These are phyloP conservation scores for Brachynemurus nebulosus DNA, from an alignment of 2,888 invertebrate genomes.

Conservation along the genomic window DNA sequence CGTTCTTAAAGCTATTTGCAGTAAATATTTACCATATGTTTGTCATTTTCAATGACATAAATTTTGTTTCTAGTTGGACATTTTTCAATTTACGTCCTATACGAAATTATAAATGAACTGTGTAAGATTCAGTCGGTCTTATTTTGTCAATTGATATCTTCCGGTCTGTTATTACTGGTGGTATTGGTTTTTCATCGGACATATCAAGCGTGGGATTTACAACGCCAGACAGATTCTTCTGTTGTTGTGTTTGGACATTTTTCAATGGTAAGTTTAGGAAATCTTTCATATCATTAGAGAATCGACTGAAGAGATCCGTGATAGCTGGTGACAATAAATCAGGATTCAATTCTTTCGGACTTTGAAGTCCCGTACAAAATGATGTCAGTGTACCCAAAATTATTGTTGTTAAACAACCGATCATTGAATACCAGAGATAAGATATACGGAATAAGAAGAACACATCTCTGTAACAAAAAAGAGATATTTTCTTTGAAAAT, in stretches of 20 bases:
- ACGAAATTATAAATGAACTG: no score
- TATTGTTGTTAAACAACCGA: constrained; percentile 62
- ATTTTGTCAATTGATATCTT: no score
- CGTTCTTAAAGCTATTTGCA: no score
- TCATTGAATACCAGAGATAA: constrained; percentile 81
- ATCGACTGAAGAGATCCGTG: constrained; percentile 36
- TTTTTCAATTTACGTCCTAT: no score
- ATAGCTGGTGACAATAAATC: constrained; percentile 54
- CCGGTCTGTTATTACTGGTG: background rate
- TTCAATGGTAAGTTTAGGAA: constrained; percentile 25
- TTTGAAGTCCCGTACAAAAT: constrained; percentile 45
- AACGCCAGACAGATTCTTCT: background rate
- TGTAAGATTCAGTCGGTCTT: no score
- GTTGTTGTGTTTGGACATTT: constrained; percentile 3
- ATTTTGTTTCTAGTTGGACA: no score
- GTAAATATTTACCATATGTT: no score
- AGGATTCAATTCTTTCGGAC: constrained; percentile 47
- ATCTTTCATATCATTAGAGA: constrained; percentile 36
- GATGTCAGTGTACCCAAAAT: constrained; percentile 60
- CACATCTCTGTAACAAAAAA: constrained; percentile 22
- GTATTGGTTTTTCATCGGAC: constrained; percentile 2
- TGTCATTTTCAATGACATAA: no score
- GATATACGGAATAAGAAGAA: constrained; percentile 54
- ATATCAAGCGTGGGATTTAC: constrained; percentile 1
- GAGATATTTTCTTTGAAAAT: background rate